Base-by-base conservation (phyloP, 1,140 invertebrate species). In the Venturia canescens region DNA sequence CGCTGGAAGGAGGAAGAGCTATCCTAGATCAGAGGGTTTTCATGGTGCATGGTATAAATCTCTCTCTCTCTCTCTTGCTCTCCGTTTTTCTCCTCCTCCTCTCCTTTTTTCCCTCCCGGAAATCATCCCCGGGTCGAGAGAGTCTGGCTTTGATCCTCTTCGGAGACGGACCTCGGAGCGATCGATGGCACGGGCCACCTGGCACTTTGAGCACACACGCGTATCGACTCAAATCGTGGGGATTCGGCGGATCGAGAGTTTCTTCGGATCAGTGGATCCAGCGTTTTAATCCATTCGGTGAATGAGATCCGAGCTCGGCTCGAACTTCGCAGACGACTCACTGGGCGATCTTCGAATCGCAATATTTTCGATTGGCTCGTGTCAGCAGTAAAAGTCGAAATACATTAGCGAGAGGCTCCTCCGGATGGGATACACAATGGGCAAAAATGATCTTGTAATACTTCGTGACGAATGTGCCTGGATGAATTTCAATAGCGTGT, bases 91-190 rank as follows among this genome's bases (percentile, higher is more conserved):
- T n/a, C n/a, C n/a, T n/a, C n/a, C n/a, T 82, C 80, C 74, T 63
- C 67, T 31, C 77, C 50, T 48, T 44, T 81, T 74, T 80, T 83
- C 79, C 80, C 83, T 84, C 63, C 74, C 69, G 48, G 69, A 70
- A 81, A 75, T 77, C 80, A 82, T 79, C 57, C 66, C 80, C 82
- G 83, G 85, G 83, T 87, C 86, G 84, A 85, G 86, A 85, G 86
- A 63, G 57, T 77, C 60, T 63, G 48, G 69, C 69, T 72, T 79
- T 79, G 66, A 70, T 79, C 78, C 78, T 79, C 66, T 79, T 70
- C 44, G 75, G 21, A 77, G 57, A 60, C 60, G 26, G 57, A 26
- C 75, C 75, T 44, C 38, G 29, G 48, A 66, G 57, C n/a, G 75
- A 77, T 77, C 75, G 75, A 77, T 77, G 29, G 57, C 60, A 48